Conservation (phyloP, 2,797 vertebrate species). For the Leptatherina wallacei region DNA sequence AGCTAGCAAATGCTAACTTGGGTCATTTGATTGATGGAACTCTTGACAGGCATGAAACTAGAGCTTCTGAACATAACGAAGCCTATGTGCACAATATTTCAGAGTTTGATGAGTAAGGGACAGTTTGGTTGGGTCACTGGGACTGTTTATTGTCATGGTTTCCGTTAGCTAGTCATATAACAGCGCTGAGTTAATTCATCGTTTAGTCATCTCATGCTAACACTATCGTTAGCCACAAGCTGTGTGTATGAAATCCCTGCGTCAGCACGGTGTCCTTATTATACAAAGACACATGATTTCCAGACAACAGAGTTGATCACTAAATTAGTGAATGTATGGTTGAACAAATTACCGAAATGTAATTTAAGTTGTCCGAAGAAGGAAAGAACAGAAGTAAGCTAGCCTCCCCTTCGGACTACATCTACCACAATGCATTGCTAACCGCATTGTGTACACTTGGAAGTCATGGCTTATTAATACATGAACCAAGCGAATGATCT, state of each 20-base stretch:
- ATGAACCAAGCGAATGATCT: neutral
- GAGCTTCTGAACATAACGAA: neutral
- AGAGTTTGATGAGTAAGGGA: neutral
- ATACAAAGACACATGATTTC: neutral
- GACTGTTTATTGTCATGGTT: conserved; percentile 10
- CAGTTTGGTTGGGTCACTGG: neutral
- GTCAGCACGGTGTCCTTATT: neutral
- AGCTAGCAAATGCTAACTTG: conserved; percentile 66
- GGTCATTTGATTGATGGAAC: conserved; percentile 30
- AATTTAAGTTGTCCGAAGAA: neutral
- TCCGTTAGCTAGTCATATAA: conserved; percentile 32
- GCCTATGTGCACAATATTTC: neutral
- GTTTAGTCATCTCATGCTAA: conserved; percentile 62
- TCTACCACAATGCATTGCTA: conserved; percentile 43
- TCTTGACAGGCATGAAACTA: conserved; percentile 23
- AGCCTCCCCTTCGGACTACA: conserved; percentile 39
- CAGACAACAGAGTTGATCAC: fast-evolving
- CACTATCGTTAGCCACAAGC: conserved; percentile 43
- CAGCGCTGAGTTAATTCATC: conserved; percentile 64
- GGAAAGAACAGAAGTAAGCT: conserved; percentile 22
- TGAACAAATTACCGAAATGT: neutral
- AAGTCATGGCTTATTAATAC: neutral
- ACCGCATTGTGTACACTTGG: conserved; percentile 34
- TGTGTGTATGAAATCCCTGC: neutral
- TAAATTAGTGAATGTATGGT: neutral